A percentile compares a stretch with the other conserved stretches of the same genome.
phyloP scores from a whole-genome alignment of 2,888 invertebrate species.

The Salticus scenicus region DNA sequence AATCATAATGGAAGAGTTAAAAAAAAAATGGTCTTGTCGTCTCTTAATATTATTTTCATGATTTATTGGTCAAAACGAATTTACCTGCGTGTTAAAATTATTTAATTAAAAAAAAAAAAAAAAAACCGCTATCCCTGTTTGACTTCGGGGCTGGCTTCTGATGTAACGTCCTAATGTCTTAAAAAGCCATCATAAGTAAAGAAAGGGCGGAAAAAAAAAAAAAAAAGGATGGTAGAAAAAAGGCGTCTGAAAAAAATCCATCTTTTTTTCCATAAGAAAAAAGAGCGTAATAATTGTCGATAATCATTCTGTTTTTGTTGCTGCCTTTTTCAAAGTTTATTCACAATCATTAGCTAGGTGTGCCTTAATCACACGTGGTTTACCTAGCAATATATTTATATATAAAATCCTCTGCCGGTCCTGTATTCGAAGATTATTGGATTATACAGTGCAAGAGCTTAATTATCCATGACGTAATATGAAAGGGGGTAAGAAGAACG shows the following conservation, averaged over 20 bases:
- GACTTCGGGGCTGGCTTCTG: constrained; percentile 20
- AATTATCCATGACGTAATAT: constrained; percentile 68
- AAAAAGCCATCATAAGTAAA: constrained; percentile 7
- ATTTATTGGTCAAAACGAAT: constrained; percentile 20
- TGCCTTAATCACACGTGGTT: constrained; percentile 47
- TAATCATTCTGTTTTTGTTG: constrained; percentile 57
- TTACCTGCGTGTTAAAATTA: constrained; percentile 15
- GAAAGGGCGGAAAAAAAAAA: constrained; percentile 6
- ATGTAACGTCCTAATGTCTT: constrained; percentile 33
- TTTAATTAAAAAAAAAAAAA: constrained; percentile 5
- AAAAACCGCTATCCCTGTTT: not conserved
- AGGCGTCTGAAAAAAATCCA: constrained; percentile 4
- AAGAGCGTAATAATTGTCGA: constrained; percentile 61
- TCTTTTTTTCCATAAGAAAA: constrained; percentile 5
- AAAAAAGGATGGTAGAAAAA: not conserved
- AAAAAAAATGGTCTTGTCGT: not conserved
- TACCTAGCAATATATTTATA: constrained; percentile 36
- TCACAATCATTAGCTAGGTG: constrained; percentile 58
- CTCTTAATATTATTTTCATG: constrained; percentile 6
- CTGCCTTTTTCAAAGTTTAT: constrained; percentile 32
- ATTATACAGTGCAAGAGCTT: constrained; percentile 57
- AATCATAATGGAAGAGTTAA: not conserved
- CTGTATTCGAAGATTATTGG: constrained; percentile 45
- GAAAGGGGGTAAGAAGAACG: constrained; percentile 19
- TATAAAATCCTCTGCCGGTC: constrained; percentile 26